A percentile compares a stretch with the other conserved stretches of the same genome.
These are phyloP conservation scores for Eulithis prunata DNA, from an alignment of 2,888 invertebrate genomes.

Conservation along the genomic window DNA sequence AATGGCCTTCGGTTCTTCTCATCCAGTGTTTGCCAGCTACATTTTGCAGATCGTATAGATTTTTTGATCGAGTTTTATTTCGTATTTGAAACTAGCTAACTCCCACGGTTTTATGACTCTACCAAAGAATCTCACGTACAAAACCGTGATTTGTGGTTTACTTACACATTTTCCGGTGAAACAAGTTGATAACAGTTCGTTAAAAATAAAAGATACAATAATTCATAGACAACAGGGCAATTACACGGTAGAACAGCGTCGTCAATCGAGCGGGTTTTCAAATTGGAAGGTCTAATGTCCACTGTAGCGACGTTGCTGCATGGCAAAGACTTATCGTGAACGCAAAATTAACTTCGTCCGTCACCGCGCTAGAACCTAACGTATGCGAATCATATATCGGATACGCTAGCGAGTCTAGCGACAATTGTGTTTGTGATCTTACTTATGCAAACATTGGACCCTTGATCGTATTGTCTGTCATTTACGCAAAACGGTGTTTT, in stretches of 20 bases:
- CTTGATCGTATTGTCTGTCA: too few relatives aligned
- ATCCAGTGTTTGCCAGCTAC: neutral
- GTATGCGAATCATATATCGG: too few relatives aligned
- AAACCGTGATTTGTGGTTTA: neutral
- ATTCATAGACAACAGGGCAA: constrained; percentile 55
- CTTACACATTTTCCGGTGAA: constrained; percentile 3
- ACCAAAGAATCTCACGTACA: neutral
- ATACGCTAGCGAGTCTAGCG: too few relatives aligned
- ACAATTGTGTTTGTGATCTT: too few relatives aligned
- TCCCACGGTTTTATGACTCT: neutral
- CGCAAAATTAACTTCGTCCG: too few relatives aligned
- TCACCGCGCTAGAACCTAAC: too few relatives aligned
- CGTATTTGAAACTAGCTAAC: neutral
- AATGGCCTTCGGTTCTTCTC: too few relatives aligned
- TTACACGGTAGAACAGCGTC: constrained; percentile 60
- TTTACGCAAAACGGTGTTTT: neutral
- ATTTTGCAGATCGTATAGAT: too few relatives aligned
- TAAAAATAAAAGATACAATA: constrained; percentile 39
- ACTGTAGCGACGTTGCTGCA: neutral
- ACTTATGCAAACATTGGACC: too few relatives aligned
- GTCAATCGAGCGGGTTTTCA: constrained; percentile 57
- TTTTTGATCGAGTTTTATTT: neutral
- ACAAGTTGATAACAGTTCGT: constrained; percentile 14
- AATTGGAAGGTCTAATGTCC: constrained; percentile 14
- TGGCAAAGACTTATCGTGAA: too few relatives aligned